Percentiles rank a stretch among this genome's conserved stretches.
Evolutionary conservation across 1,140 invertebrate species (phyloP).

Genomic region (Drosophila mauritiana): DNA sequence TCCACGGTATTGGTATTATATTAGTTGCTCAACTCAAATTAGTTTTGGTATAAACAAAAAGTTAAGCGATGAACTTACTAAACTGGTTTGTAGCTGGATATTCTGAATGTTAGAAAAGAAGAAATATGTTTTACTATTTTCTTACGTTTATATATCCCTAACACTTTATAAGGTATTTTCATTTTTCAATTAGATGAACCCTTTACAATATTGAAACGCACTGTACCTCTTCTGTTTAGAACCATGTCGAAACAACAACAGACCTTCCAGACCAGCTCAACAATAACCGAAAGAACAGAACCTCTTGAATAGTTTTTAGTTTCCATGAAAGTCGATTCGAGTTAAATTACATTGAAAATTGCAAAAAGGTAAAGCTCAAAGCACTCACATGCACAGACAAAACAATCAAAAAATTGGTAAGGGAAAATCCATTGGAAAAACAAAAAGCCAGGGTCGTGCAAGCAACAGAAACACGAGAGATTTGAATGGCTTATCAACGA

Average conservation of each 20-base stretch:
- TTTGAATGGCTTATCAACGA: slow-evolving; percentile 50
- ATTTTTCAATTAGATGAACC: neutral
- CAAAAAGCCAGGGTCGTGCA: slow-evolving; percentile 4
- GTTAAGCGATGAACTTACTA: neutral
- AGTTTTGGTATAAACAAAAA: slow-evolving; percentile 6
- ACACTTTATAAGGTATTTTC: no score
- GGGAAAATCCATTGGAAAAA: slow-evolving; percentile 7
- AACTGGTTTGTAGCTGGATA: neutral
- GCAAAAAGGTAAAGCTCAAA: slow-evolving; percentile 45
- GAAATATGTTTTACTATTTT: neutral
- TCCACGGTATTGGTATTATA: slow-evolving; percentile 1
- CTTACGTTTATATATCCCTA: neutral
- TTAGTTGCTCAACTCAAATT: slow-evolving; percentile 33
- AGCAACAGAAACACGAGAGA: slow-evolving; percentile 38
- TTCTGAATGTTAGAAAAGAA: neutral
- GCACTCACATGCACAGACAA: slow-evolving; percentile 31
- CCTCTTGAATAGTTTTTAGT: slow-evolving; percentile 52
- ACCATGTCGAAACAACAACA: slow-evolving; percentile 20
- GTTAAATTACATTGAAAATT: slow-evolving; percentile 81
- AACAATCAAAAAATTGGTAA: slow-evolving; percentile 48
- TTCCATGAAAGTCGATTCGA: slow-evolving; percentile 61
- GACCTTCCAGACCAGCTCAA: slow-evolving; percentile 12
- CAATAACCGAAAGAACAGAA: slow-evolving; percentile 21
- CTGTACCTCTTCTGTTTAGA: slow-evolving; percentile 28
- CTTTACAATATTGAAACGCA: slow-evolving; percentile 18